Evolutionary conservation across 2,888 invertebrate genomes (phyloP).

Genomic region (Drosophila borborema): DNA sequence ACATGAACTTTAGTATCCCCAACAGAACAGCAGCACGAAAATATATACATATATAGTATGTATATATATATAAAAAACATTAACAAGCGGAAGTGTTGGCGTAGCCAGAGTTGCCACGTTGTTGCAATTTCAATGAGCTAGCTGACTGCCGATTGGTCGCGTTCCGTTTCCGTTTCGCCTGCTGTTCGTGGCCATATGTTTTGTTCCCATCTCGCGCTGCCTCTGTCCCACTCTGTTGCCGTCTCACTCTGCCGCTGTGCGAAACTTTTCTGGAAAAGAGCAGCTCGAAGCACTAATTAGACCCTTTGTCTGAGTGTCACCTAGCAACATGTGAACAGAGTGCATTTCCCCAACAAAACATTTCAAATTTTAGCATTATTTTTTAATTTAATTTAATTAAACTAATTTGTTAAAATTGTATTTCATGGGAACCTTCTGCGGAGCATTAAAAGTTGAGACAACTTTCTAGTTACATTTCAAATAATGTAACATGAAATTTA

Average conservation of each 20-base stretch:
- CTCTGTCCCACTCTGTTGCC: no score
- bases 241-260: neutral
- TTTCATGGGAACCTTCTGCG: neutral
- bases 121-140: slow-evolving; percentile 42
- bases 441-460: neutral
- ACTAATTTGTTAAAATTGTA: neutral
- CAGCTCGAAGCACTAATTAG: neutral
- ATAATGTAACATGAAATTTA: neutral
- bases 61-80: neutral
- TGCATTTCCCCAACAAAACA: slow-evolving; percentile 4
- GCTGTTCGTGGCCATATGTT: neutral
- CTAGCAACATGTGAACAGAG: slow-evolving; percentile 4
- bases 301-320: neutral
- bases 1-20: neutral
- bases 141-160: slow-evolving; percentile 27
- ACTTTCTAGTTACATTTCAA: neutral
- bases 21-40: neutral
- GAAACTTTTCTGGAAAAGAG: slow-evolving; percentile 16
- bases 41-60: no score
- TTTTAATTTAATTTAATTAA: neutral
- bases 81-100: neutral
- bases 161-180: slow-evolving; percentile 13
- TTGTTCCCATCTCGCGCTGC: neutral
- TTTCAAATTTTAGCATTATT: slow-evolving; percentile 1
- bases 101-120: slow-evolving; percentile 25